Percentiles rank a stretch among this genome's conserved stretches.
These are phyloP conservation scores for Enteromius argenteus DNA, from an alignment of 2,797 vertebrate genomes.

Conservation along the genomic window DNA sequence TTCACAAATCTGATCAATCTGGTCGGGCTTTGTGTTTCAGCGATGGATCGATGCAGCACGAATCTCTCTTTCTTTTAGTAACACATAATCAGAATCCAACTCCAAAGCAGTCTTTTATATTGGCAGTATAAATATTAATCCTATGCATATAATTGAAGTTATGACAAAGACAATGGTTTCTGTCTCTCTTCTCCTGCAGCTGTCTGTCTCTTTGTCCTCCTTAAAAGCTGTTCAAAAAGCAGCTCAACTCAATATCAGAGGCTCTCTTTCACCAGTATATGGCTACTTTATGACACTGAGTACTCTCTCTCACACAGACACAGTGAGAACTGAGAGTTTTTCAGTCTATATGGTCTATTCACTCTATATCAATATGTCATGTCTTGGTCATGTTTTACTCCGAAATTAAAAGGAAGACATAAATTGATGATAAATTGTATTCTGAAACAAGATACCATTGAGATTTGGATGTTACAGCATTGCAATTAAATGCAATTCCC, in stretches of 20 bases:
- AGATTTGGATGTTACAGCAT: background rate
- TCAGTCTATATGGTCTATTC: background rate
- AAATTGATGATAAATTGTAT: background rate
- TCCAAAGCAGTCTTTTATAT: background rate
- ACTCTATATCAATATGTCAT: background rate
- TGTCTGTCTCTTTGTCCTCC: constrained; percentile 54
- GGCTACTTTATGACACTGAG: constrained; percentile 48
- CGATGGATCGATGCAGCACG: background rate
- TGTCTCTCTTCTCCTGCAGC: constrained; percentile 39
- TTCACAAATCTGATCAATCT: background rate
- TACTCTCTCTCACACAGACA: constrained; percentile 12
- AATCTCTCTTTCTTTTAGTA: background rate
- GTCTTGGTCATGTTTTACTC: background rate
- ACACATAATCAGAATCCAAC: background rate
- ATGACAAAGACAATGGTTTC: background rate
- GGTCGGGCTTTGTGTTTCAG: constrained; percentile 12
- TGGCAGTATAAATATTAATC: background rate
- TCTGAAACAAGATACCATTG: background rate
- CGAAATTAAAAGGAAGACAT: background rate
- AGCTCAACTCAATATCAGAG: constrained; percentile 21
- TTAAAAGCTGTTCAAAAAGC: constrained; percentile 49
- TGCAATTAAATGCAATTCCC: no score
- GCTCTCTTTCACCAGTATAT: constrained; percentile 27
- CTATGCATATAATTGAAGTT: background rate
- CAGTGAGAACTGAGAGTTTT: constrained; percentile 15